Percentiles rank a stretch among this genome's conserved stretches.
phyloP scores from a whole-genome alignment of 2,888 invertebrate species.

The Hemithea aestivaria region DNA sequence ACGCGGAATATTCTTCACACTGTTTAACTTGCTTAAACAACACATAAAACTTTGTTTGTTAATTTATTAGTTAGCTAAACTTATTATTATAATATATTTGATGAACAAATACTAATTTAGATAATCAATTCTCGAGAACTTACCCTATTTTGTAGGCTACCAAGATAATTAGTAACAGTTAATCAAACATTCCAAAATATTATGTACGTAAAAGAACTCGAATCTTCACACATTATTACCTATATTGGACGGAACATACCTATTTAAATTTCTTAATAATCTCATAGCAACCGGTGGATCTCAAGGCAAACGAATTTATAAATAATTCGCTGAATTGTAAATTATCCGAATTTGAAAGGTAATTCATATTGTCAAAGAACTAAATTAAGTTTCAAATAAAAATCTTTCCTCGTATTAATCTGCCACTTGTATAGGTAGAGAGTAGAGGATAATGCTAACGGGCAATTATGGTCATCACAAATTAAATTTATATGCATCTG shows the following conservation, averaged over 20 bases:
- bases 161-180: conserved; percentile 17
- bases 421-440: conserved; percentile 3
- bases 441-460: neutral
- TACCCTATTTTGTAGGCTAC: too few relatives aligned
- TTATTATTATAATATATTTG: conserved; percentile 19
- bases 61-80: too few relatives aligned
- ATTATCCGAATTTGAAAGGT: conserved; percentile 50
- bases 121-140: too few relatives aligned
- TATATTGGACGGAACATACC: conserved; percentile 31
- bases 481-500: conserved; percentile 5
- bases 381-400: conserved; percentile 27
- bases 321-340: conserved; percentile 55
- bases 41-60: conserved; percentile 20
- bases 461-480: conserved; percentile 7
- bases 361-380: conserved; percentile 44
- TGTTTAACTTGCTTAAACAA: too few relatives aligned
- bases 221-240: conserved; percentile 11
- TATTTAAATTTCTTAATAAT: conserved; percentile 51
- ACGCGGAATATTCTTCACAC: conserved; percentile 45
- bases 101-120: conserved; percentile 13
- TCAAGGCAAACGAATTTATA: conserved; percentile 63
- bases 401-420: conserved; percentile 3
- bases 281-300: conserved; percentile 60
- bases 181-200: conserved; percentile 13
- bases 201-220: conserved; percentile 10